These are phyloP conservation scores for Phymastichus coffea DNA, from an alignment of 1,140 invertebrate species.

Conservation along the genomic window DNA sequence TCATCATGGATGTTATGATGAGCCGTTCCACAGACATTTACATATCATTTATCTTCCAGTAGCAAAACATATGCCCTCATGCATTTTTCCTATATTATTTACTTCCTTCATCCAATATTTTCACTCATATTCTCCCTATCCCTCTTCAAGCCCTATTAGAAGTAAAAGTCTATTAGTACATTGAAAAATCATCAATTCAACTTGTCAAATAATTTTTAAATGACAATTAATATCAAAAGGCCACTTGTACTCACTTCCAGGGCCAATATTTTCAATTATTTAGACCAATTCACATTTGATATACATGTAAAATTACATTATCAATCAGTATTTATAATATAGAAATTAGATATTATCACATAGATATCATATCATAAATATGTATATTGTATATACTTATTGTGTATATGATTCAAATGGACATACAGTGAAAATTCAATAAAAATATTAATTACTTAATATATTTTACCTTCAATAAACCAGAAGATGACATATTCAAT, in stretches of 20 bases:
- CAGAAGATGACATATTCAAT: no score
- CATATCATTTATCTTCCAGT: slow-evolving; percentile 42
- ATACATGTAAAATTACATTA: slow-evolving; percentile 13
- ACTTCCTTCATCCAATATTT: slow-evolving; percentile 36
- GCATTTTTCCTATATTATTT: slow-evolving; percentile 54
- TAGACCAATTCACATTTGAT: no score
- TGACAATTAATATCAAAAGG: slow-evolving; percentile 22
- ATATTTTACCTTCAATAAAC: no score
- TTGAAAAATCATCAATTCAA: slow-evolving; percentile 17
- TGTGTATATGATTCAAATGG: slow-evolving; percentile 40
- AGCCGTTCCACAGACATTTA: slow-evolving; percentile 41
- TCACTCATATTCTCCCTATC: slow-evolving; percentile 28
- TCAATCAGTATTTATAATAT: slow-evolving; percentile 14
- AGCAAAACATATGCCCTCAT: slow-evolving; percentile 50
- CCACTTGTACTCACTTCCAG: slow-evolving; percentile 40
- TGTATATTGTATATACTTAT: slow-evolving; percentile 37
- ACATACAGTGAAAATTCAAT: background rate
- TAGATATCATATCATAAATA: slow-evolving; percentile 6
- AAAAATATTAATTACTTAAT: no score
- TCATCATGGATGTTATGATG: slow-evolving; percentile 36
- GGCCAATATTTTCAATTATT: slow-evolving; percentile 27
- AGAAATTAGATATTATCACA: slow-evolving; percentile 11
- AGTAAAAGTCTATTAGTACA: slow-evolving; percentile 59
- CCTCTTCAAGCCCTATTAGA: slow-evolving; percentile 51
- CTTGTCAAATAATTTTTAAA: slow-evolving; percentile 19